Evolutionary conservation across 2,888 invertebrate species (phyloP).

Genomic region (Petrolisthes cinctipes): DNA sequence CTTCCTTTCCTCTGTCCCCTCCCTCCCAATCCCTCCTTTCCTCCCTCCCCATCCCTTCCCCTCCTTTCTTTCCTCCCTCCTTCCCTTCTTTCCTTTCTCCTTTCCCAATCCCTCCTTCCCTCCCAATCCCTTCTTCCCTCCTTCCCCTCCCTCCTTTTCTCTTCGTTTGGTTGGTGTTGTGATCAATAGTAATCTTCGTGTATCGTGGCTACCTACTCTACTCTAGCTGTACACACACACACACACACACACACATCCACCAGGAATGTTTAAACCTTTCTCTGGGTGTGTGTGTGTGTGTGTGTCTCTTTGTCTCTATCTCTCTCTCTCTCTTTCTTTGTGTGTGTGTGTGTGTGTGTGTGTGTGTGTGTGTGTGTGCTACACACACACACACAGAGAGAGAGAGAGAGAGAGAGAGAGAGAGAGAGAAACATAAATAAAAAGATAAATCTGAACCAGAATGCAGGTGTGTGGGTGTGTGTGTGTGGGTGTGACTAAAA

Average conservation of each 20-base stretch:
- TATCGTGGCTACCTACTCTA: too few species aligned
- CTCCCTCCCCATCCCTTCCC: background rate
- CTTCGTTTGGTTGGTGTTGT: background rate
- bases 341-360: background rate
- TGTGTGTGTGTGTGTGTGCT: background rate
- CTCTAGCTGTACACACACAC: too few species aligned
- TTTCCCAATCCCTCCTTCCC: background rate
- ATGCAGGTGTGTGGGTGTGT: background rate
- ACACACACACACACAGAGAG: too few species aligned
- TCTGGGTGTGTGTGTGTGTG: background rate
- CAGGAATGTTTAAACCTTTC: background rate
- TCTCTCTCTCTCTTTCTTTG: too few species aligned
- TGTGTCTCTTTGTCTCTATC: background rate
- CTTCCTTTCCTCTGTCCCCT: background rate
- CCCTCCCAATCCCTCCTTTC: background rate
- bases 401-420: too few species aligned
- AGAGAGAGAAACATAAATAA: too few species aligned
- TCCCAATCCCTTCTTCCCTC: background rate
- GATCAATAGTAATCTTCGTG: too few species aligned
- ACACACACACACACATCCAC: background rate
- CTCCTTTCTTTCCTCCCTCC: background rate
- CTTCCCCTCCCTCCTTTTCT: background rate
- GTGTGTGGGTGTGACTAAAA: background rate
- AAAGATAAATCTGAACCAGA: too few species aligned
- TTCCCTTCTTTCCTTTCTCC: background rate